Percentiles rank a stretch among this genome's conserved stretches.
These are phyloP conservation scores for Zophobas morio DNA, from an alignment of 1,140 invertebrate species.

Conservation along the genomic window DNA sequence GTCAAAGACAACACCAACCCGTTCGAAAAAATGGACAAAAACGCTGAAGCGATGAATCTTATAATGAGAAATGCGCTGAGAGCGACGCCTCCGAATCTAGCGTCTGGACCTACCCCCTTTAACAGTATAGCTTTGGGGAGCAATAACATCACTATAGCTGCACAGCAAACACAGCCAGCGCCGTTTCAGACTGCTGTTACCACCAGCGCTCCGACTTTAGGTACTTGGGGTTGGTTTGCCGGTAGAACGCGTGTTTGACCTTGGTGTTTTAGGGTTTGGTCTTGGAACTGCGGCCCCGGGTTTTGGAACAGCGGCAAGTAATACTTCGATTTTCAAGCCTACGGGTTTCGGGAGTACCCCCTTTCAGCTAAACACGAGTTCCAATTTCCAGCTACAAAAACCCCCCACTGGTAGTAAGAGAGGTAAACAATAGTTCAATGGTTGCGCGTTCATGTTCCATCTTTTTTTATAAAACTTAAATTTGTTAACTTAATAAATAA, in stretches of 20 bases:
- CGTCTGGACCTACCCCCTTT: conserved; percentile 68
- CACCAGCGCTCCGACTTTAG: conserved; percentile 12
- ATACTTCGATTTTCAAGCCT: conserved; percentile 54
- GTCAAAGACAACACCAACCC: conserved; percentile 85
- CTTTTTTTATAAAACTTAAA: too few relatives aligned
- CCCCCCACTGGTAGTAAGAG: conserved; percentile 59
- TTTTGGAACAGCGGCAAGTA: conserved; percentile 41
- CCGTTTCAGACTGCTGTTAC: conserved; percentile 46
- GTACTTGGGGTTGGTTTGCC: conserved; percentile 22
- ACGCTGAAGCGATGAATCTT: conserved; percentile 50
- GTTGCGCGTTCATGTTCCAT: too few relatives aligned
- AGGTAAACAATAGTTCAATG: conserved; percentile 50
- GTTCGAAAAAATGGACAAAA: conserved; percentile 74
- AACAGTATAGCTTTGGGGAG: conserved; percentile 56
- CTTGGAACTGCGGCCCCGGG: conserved; percentile 4
- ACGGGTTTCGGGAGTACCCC: conserved; percentile 44
- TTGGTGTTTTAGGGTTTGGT: conserved; percentile 16
- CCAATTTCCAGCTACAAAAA: conserved; percentile 59
- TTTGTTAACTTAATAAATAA: too few relatives aligned
- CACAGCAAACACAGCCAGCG: conserved; percentile 51
- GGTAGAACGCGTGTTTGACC: neutral
- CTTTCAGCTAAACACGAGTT: conserved; percentile 35
- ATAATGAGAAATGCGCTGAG: conserved; percentile 52
- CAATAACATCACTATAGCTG: conserved; percentile 35
- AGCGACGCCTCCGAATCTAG: conserved; percentile 58